Percentiles rank a stretch among this genome's conserved stretches.
Conservation (phyloP, 92 coral and sea anemone species). For the Hydrozoanthus gracilis region DNA sequence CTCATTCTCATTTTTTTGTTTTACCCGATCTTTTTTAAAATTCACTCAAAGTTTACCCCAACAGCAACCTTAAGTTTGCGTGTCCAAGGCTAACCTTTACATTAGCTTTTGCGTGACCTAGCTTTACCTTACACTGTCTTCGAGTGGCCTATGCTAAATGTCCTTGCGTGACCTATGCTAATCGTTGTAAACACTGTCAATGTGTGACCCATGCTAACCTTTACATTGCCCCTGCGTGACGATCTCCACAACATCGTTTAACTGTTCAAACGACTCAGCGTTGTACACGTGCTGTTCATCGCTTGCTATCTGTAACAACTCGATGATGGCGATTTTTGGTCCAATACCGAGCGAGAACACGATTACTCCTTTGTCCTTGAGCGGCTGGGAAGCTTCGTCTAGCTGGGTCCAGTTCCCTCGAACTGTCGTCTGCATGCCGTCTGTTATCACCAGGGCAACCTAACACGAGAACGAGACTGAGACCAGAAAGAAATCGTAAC, state of each 20-base stretch:
- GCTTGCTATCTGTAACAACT: conserved; percentile 61
- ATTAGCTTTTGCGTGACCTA: too few species aligned
- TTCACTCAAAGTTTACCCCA: too few species aligned
- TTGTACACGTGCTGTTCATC: conserved; percentile 60
- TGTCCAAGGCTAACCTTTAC: too few species aligned
- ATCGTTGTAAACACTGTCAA: too few species aligned
- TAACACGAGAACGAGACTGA: neutral
- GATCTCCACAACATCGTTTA: conserved; percentile 53
- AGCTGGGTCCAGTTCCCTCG: conserved; percentile 42
- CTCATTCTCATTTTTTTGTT: too few species aligned
- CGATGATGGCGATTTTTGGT: conserved; percentile 38
- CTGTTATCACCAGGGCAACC: conserved; percentile 59
- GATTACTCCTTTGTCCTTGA: conserved; percentile 64
- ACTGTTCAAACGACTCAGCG: conserved; percentile 68
- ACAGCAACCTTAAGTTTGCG: too few species aligned
- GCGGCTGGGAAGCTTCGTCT: conserved; percentile 61
- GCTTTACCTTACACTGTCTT: too few species aligned
- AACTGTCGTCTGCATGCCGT: conserved; percentile 59
- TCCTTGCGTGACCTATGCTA: too few species aligned
- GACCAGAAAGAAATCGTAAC: neutral
- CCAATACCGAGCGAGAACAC: conserved; percentile 78
- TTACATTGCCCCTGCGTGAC: conserved; percentile 72
- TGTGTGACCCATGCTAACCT: conserved; percentile 41
- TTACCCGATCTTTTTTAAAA: too few species aligned
- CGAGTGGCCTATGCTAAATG: too few species aligned